These are phyloP conservation scores for Carassius gibelio DNA, from an alignment of 2,113 vertebrate species.

Conservation along the genomic window DNA sequence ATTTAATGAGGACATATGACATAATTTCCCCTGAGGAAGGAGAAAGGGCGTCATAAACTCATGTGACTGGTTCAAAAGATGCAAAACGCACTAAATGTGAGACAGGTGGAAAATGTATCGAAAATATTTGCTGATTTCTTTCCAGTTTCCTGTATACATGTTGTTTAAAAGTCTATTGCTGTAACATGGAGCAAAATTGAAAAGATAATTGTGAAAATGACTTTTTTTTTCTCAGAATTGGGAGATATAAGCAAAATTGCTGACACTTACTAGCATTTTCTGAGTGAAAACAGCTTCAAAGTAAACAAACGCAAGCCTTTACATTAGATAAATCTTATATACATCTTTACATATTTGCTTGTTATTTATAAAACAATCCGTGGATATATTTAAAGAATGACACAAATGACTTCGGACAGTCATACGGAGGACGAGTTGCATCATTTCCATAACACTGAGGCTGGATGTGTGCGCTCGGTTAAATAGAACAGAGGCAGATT, in stretches of 20 bases:
- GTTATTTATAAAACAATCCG: neutral
- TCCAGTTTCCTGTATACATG: neutral
- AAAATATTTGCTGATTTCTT: neutral
- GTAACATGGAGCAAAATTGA: neutral
- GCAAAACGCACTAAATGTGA: neutral
- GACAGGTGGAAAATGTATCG: neutral
- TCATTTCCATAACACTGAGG: neutral
- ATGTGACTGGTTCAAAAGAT: constrained; percentile 30
- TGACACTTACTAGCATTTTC: neutral
- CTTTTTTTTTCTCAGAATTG: neutral
- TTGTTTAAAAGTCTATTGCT: neutral
- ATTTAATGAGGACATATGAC: constrained; percentile 55
- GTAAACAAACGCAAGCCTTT: neutral
- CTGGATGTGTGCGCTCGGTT: constrained; percentile 11
- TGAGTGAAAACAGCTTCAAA: neutral
- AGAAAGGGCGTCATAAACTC: constrained; percentile 9
- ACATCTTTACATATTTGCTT: neutral
- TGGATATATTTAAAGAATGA: neutral
- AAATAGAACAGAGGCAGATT: constrained; percentile 23
- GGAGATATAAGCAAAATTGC: neutral
- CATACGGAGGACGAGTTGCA: neutral
- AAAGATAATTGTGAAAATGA: neutral
- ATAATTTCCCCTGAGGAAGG: constrained; percentile 48
- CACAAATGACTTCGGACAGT: neutral
- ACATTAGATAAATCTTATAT: neutral